Evolutionary conservation across 2,797 vertebrate species (phyloP).

Genomic region (Hypotaenidia philippensis): DNA sequence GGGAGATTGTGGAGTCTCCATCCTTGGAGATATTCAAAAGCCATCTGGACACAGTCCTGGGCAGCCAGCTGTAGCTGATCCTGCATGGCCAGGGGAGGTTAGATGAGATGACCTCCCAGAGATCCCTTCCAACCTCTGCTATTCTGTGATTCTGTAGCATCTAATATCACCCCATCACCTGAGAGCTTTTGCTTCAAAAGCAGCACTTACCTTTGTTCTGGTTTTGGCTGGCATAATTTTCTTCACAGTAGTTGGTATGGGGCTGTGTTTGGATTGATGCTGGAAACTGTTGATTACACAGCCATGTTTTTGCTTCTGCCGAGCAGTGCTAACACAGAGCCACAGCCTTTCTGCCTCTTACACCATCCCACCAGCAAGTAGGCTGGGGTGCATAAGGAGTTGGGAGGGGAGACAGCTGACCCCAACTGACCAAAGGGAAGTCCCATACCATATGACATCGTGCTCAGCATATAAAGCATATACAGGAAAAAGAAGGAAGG

Average conservation of each 20-base stretch:
- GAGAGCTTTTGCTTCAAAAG: background rate
- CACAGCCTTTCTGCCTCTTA: background rate
- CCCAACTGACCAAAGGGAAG: background rate
- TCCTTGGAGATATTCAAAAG: background rate
- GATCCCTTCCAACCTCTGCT: background rate
- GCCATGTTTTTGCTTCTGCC: background rate
- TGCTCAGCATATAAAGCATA: background rate
- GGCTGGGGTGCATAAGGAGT: background rate
- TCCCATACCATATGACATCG: background rate
- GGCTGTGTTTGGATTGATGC: background rate
- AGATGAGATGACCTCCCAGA: background rate
- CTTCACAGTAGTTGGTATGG: background rate
- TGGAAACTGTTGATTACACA: background rate
- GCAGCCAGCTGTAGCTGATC: background rate
- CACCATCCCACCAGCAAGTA: fast-evolving
- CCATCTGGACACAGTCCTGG: background rate
- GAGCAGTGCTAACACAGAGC: background rate
- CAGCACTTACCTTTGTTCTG: background rate
- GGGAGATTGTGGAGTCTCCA: background rate
- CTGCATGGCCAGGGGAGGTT: background rate
- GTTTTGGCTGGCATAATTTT: background rate
- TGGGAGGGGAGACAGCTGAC: background rate
- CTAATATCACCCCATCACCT: background rate
- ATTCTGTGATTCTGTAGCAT: background rate
- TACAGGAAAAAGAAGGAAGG: background rate